These are phyloP conservation scores for Bombus pascuorum DNA, from an alignment of 1,140 invertebrate species.

Conservation along the genomic window DNA sequence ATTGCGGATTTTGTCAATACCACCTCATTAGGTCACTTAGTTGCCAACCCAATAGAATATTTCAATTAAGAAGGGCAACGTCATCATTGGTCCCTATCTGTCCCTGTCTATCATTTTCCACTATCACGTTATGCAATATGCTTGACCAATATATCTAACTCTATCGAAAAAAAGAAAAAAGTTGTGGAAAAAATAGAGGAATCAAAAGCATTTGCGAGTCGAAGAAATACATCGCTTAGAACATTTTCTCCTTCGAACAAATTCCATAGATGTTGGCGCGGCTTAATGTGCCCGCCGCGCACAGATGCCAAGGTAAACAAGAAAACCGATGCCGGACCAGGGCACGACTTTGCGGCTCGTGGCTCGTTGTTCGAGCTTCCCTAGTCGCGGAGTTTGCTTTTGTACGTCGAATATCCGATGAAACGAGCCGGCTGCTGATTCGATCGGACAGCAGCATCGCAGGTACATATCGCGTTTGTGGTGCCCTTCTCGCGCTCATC, in stretches of 20 bases:
- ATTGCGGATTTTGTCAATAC: no score
- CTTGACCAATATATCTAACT: no score
- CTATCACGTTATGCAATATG: no score
- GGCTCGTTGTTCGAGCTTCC: slow-evolving; percentile 21
- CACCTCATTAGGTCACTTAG: no score
- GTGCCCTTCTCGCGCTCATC: slow-evolving; percentile 47
- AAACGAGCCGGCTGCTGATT: slow-evolving; percentile 72
- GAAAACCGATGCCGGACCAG: slow-evolving; percentile 12
- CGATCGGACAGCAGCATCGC: slow-evolving; percentile 74
- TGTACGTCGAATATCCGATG: slow-evolving; percentile 69
- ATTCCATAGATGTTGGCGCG: neutral
- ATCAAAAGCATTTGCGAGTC: neutral
- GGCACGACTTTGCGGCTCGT: slow-evolving; percentile 44
- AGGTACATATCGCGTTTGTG: slow-evolving; percentile 63
- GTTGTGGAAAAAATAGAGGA: no score
- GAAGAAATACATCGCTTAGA: neutral
- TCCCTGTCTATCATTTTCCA: no score
- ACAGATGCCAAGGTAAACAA: slow-evolving; percentile 40
- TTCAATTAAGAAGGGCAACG: no score
- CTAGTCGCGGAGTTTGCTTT: slow-evolving; percentile 70
- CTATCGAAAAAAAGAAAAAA: neutral
- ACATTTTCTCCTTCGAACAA: neutral
- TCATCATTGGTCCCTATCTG: no score
- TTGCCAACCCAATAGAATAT: no score
- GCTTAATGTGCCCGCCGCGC: slow-evolving; percentile 1